A percentile compares a stretch with the other conserved stretches of the same genome.
Conservation (phyloP, 1,140 invertebrate species). For the Drosophila novamexicana region DNA sequence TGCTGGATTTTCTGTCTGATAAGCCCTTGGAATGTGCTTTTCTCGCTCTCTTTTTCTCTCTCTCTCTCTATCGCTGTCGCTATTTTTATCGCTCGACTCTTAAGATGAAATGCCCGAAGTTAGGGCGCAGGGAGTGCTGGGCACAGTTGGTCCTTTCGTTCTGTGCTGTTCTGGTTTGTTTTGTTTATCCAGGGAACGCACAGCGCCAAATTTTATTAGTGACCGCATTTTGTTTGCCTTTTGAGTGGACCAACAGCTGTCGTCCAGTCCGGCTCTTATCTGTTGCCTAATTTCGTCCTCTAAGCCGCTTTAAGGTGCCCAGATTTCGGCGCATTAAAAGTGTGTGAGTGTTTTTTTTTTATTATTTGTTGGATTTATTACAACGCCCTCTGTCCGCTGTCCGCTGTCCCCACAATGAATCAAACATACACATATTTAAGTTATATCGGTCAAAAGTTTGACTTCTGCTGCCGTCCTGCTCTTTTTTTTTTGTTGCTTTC, state of each 20-base stretch:
- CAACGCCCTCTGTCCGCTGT: slow-evolving; percentile 23
- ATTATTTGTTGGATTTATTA: slow-evolving; percentile 47
- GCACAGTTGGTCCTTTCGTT: slow-evolving; percentile 15
- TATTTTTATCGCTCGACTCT: slow-evolving; percentile 69
- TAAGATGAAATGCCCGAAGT: slow-evolving; percentile 62
- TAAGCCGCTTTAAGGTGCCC: slow-evolving; percentile 67
- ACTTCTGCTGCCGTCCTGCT: not conserved
- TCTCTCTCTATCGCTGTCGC: slow-evolving; percentile 27
- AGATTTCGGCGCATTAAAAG: slow-evolving; percentile 59
- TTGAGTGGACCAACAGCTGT: slow-evolving; percentile 70
- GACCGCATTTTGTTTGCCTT: slow-evolving; percentile 64
- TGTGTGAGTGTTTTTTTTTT: slow-evolving; percentile 19
- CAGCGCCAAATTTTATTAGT: slow-evolving; percentile 68
- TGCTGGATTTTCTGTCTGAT: slow-evolving; percentile 43
- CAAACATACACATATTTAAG: slow-evolving; percentile 1
- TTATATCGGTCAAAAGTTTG: slow-evolving; percentile 69
- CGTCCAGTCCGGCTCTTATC: slow-evolving; percentile 45
- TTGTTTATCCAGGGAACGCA: slow-evolving; percentile 20
- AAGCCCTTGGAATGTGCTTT: slow-evolving; percentile 29
- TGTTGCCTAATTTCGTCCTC: slow-evolving; percentile 57
- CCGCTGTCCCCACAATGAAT: slow-evolving; percentile 1
- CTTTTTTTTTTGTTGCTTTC: slow-evolving; percentile 21
- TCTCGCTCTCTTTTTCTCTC: not conserved
- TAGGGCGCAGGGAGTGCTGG: not conserved
- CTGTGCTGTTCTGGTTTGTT: not conserved